Base-by-base conservation (phyloP, 2,113 vertebrate species). In the Nyctereutes procyonoides region DNA sequence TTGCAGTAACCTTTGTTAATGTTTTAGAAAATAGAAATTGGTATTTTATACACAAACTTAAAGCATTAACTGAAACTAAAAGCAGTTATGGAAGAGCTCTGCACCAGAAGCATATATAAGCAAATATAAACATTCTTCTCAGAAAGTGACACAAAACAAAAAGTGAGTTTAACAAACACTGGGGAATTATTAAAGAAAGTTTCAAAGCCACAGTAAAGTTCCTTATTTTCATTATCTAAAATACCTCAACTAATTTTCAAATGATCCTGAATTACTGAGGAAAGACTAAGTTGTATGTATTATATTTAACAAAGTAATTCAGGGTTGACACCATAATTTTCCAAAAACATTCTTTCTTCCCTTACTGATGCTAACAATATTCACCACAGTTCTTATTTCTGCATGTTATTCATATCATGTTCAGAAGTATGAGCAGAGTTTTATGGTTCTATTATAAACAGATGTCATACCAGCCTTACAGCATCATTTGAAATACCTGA, bases 111-210 rank as follows among this genome's bases (percentile, higher is more conserved):
- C 22, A 93, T 32, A 12, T 92, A 76, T 53, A 26, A 83, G 20
- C 55, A 93, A 77, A 77, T 28, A 76, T 12, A 4, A 88, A 65
- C 55, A 79, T 5, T 95, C 53, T 85, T 51, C 77, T 94, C 7
- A 71, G 48, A 96, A 85, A 86, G n/a, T n/a, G 22, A 76, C 9
- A 89, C 26, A 84, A 80, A 56, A 92, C 24, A 76, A 43, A 43
- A 43, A 43, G 32, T 82, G 9, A 80, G 53, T 62, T 88, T 55
- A 90, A 67, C 32, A 17, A 95, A 94, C 20, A 93, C 2, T 48
- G 24, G 26, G 8, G 20, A 90, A 96, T 92, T 93, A 98, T 65
- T 93, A 16, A 79, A 56, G 14, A 69, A 96, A 85, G 20, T 92
- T 90, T 19, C 20, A 53, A 3, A 28, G 8, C 16, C 10, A 71